phyloP scores from a whole-genome alignment of 2,113 vertebrate genomes.

The Brachirus orientalis region DNA sequence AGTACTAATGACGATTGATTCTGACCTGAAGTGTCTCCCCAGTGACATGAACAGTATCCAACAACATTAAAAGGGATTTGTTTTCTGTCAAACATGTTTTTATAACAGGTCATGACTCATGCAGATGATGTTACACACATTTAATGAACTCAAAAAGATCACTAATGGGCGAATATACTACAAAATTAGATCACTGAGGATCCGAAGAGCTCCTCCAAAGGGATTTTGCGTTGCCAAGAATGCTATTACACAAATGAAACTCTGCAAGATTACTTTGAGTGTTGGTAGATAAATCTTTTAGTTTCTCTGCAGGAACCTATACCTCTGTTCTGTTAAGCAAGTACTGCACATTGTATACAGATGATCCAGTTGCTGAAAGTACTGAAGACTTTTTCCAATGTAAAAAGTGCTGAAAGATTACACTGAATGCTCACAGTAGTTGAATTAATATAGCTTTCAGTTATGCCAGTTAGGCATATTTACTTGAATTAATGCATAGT shows the following conservation, averaged over 20 bases:
- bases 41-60: conserved; percentile 31
- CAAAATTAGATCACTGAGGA: conserved; percentile 58
- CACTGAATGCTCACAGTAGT: no score
- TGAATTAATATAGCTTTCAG: no score
- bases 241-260: conserved; percentile 66
- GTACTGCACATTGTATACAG: neutral
- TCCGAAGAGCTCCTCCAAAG: conserved; percentile 28
- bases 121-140: conserved; percentile 21
- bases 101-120: conserved; percentile 19
- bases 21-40: conserved; percentile 3
- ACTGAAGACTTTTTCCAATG: no score
- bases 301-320: conserved; percentile 10
- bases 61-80: conserved; percentile 23
- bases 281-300: conserved; percentile 46
- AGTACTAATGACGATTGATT: conserved; percentile 19
- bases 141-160: conserved; percentile 42
- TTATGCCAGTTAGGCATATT: no score
- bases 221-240: conserved; percentile 59
- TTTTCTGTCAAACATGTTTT: conserved; percentile 36
- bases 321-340: neutral
- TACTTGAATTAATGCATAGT: no score
- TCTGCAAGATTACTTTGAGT: conserved; percentile 41
- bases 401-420: no score
- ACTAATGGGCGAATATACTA: conserved; percentile 44
- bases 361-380: conserved; percentile 5